These are phyloP conservation scores for Siniperca obscura DNA, from an alignment of 2,797 vertebrate genomes.

Conservation along the genomic window DNA sequence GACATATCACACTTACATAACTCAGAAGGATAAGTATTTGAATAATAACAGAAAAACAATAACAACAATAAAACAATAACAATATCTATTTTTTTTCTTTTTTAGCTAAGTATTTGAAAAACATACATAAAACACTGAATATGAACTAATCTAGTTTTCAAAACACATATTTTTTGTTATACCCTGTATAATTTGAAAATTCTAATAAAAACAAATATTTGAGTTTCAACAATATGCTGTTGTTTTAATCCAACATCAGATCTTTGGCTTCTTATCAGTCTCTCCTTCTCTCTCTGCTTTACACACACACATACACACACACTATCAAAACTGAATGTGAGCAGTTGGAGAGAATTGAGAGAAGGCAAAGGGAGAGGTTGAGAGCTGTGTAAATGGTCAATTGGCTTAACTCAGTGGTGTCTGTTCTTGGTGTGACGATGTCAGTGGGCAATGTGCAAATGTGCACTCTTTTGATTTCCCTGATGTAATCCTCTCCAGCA, in stretches of 20 bases:
- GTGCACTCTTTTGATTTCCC: conserved; percentile 74
- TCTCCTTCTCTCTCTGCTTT: conserved; percentile 12
- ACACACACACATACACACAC: neutral
- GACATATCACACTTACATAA: neutral
- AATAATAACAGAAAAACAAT: neutral
- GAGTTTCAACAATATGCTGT: neutral
- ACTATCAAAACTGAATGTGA: conserved; percentile 45
- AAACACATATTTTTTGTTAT: neutral
- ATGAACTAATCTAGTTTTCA: neutral
- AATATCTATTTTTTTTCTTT: neutral
- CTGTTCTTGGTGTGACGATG: conserved; percentile 70
- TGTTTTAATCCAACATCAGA: neutral
- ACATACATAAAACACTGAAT: neutral
- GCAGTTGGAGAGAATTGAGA: conserved; percentile 37
- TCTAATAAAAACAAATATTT: neutral
- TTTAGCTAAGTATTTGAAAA: neutral
- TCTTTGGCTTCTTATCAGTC: conserved; percentile 8
- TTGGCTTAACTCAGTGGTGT: conserved; percentile 72
- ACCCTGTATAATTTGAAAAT: neutral
- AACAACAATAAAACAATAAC: no score
- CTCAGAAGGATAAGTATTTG: neutral
- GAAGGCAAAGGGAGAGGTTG: conserved; percentile 63
- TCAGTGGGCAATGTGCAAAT: conserved; percentile 75
- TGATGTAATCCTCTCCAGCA: conserved; percentile 73
- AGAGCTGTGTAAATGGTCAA: conserved; percentile 68